Evolutionary conservation across 2,888 invertebrate genomes (phyloP), one percentile per base, ranked within the genome.

Genomic region (Smittia aterrima): DNA sequence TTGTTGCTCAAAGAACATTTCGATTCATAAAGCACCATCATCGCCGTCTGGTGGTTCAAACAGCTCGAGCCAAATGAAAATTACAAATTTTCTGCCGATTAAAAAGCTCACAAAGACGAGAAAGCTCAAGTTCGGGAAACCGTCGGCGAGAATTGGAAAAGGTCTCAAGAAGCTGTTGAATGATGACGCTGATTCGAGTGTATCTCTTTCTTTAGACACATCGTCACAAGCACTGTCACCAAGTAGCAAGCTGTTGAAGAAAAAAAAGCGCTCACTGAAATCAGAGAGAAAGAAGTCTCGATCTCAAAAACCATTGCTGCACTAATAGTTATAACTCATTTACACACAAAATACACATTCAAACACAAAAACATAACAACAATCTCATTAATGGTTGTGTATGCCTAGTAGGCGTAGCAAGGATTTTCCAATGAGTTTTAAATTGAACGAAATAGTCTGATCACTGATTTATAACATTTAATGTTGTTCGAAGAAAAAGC

Each of bases 11-110:
- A 64, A 38, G 18, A 62, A 62, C 22, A 66, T 54, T 38, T 54
- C 74, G 3, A 24, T 74, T 16, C 25, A 40, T 2, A 62, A 74
- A 66, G 24, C 74, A 11, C 74, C 74, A 11, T 74, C 66, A 1
- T 66, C 74, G 1, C 66, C 74, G 7, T 66, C 74, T 7, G 20
- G 62, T 6, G 38, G 40, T 7, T 74, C 74, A 6, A 22, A 38
- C 7, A 66, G 66, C 20, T 74, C 74, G 1, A 41, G 41, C 22
- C 74, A 74, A 66, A 25, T 74, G 18, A 74, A 74, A 27, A 74
- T 74, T 1, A 74, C 74, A 1, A 74, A 22, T n/a, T 74, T 74
- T 25, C n/a, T 74, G 27, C 66, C 74, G n/a, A 66, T 74, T 18
- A 74, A 74, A 27, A 74, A 74, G 22, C 58, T 58, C 22, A 22